Evolutionary conservation across 2,888 invertebrate genomes (phyloP), one percentile per base, ranked within the genome.

Genomic region (Cecidostiba fungosa): DNA sequence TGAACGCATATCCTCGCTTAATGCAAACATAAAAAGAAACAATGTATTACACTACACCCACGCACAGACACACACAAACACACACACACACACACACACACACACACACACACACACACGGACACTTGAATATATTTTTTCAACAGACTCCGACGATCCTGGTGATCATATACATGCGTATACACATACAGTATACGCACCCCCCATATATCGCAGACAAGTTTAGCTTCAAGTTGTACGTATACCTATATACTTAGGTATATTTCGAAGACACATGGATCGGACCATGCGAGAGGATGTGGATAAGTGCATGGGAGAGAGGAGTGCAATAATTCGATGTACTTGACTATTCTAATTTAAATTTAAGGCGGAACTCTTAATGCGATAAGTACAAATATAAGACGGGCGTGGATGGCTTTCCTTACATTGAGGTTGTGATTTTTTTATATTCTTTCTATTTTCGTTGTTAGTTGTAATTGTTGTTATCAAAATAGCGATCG

Each of bases 261-360:
- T 32, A 36, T 70, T 70, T 16, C 36, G n/a, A 36, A 32, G 59
- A 77, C 5, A 62, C 23, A 26, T 8, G 39, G 39, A 69, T 29
- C 23, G 74, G 16, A 39, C 12, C 26, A 23, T 16, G 32, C 39
- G 54, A 26, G 29, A 50, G 19, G 16, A 16, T 8, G n/a, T n/a
- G 23, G 74, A 66, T 23, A 3, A 32, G 26, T 66, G 26, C 54
- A 10, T 4, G 12, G 26, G 66, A 69, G 16, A 74, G 73, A 81
- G 43, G 84, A 83, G 86, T 86, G 82, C 80, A 86, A 84, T 86
- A 86, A 84, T 84, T 86, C 43, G 19, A 79, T 79, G 84, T 84
- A 86, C 59, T 84, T 84, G 62, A 74, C n/a, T 79, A 86, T 77
- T 84, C 72, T 77, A 83, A 80, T 84, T 77, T 84, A 80, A 23